Base-by-base conservation (phyloP, 2,888 invertebrate species). In the Lochmaea crataegi region DNA sequence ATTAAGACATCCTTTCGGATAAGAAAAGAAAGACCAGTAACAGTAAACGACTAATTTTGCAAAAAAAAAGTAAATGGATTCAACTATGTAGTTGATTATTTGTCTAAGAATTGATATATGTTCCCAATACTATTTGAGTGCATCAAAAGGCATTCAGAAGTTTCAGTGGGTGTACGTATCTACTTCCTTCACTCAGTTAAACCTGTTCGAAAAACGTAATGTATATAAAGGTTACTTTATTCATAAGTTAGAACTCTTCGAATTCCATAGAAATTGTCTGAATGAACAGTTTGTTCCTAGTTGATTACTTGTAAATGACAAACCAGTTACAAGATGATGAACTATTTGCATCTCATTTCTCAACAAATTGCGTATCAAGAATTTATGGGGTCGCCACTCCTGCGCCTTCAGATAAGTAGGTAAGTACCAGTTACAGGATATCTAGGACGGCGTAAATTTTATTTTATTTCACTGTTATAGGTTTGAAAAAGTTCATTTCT, bases 111-210 rank as follows among this genome's bases (percentile, higher is more conserved):
- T 26, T 26, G 26, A 26, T 26, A 26, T 32, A 6, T 48, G 48
- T 14, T 48, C 48, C 48, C 48, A 12, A 45, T 7, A 42, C 42
- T 11, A 42, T 42, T 42, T 42, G n/a, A 14, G 48, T 48, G n/a
- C n/a, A 48, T 48, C n/a, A n/a, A 48, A 48, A 48, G 48, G 76
- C 74, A 76, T 78, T 76, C 78, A 75, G 73, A 18, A 0, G 9
- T 53, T 18, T 18, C 53, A 18, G 2, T 53, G 53, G 2, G 18
- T 53, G 7, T 53, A 10, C 7, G n/a, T 9, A 53, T 53, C 53
- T 18, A 53, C 16, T 53, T 53, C 53, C 53, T 53, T 53, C 18
- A 18, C 18, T 53, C 53, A 18, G 18, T 53, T 18, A 53, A 53
- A 53, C 53, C 53, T 18, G 53, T 18, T 53, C 18, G 51, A n/a